phyloP scores from a whole-genome alignment of 2,113 vertebrate genomes.

The Ceyx margarethae region DNA sequence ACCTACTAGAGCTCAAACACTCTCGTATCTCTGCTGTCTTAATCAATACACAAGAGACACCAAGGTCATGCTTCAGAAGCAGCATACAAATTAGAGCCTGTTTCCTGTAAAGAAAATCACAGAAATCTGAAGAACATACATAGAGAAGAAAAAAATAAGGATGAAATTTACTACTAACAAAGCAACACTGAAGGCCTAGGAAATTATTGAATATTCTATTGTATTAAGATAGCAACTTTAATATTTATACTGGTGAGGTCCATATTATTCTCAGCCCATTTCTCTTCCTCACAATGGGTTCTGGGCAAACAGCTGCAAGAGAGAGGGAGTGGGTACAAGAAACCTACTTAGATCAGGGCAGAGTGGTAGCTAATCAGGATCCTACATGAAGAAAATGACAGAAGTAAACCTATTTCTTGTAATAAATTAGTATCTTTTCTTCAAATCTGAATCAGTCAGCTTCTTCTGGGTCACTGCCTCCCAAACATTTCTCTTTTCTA shows the following conservation, averaged over 20 bases:
- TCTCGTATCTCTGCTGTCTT: conserved; percentile 37
- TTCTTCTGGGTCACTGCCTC: not conserved
- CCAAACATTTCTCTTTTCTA: not conserved
- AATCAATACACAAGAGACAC: conserved; percentile 40
- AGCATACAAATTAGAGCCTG: conserved; percentile 28
- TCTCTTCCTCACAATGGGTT: not conserved
- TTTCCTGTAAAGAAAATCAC: not conserved
- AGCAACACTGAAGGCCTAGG: not conserved
- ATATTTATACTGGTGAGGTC: not conserved
- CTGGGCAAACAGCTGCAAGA: not conserved
- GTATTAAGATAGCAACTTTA: not conserved
- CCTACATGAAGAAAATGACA: not conserved
- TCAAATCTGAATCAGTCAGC: not conserved
- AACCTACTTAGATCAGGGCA: not conserved
- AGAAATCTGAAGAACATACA: not conserved
- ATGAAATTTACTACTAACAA: not conserved
- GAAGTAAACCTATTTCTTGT: not conserved
- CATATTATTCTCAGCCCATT: not conserved
- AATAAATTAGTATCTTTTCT: not conserved
- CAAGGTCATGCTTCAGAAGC: conserved; percentile 43
- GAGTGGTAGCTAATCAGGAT: not conserved
- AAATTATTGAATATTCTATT: not conserved
- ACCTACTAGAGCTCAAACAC: not conserved
- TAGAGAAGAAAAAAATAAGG: not conserved
- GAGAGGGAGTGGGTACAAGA: not conserved